Evolutionary conservation across 2,797 vertebrate species (phyloP).

Genomic region (Lerista edwardsae): DNA sequence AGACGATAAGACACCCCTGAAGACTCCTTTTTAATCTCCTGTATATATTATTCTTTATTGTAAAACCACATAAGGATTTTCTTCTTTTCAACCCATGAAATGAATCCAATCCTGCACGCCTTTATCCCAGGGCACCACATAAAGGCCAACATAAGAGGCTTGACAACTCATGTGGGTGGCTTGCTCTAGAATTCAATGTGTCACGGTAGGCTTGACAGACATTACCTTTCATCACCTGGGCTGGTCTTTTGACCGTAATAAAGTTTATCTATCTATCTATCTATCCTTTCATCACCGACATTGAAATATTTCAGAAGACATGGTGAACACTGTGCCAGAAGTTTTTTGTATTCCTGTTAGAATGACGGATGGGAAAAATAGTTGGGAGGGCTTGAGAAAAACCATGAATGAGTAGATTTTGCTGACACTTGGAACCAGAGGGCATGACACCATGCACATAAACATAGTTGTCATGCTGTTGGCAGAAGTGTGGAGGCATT

Average conservation of each 20-base stretch:
- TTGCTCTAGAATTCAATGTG: slow-evolving; percentile 44
- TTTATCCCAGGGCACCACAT: slow-evolving; percentile 36
- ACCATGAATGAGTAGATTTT: slow-evolving; percentile 61
- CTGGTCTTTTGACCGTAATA: too few relatives aligned
- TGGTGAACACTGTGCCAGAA: slow-evolving; percentile 49
- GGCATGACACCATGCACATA: slow-evolving; percentile 55
- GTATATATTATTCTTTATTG: slow-evolving; percentile 1
- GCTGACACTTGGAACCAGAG: slow-evolving; percentile 59
- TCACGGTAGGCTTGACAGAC: slow-evolving; percentile 43
- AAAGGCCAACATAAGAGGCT: slow-evolving; percentile 34
- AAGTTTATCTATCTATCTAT: too few relatives aligned
- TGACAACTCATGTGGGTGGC: slow-evolving; percentile 51
- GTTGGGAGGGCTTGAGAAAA: slow-evolving; percentile 43
- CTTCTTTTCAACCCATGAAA: slow-evolving; percentile 37
- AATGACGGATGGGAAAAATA: slow-evolving; percentile 28
- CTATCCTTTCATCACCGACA: slow-evolving; percentile 60
- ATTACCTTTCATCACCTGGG: slow-evolving; percentile 63
- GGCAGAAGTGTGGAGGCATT: slow-evolving; percentile 48
- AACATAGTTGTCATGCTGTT: slow-evolving; percentile 64
- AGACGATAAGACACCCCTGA: slow-evolving; percentile 25
- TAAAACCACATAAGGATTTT: neutral
- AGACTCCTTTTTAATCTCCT: slow-evolving; percentile 6
- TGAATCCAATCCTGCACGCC: slow-evolving; percentile 23
- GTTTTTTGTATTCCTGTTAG: slow-evolving; percentile 59
- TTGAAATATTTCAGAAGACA: slow-evolving; percentile 56